Evolutionary conservation across 2,888 invertebrate species (phyloP).

Genomic region (Creontiades dilutus): DNA sequence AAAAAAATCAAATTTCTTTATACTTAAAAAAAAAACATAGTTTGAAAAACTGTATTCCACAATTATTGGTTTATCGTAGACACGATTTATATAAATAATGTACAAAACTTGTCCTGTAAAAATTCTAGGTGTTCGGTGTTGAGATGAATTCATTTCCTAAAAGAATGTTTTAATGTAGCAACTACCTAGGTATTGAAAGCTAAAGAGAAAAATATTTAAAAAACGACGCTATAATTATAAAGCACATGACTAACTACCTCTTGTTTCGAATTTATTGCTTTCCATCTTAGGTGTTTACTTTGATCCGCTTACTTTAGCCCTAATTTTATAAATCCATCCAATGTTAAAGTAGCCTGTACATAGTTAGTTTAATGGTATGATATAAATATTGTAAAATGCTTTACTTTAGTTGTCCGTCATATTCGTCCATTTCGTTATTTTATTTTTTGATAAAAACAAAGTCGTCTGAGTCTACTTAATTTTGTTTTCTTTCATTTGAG

Average conservation of each 20-base stretch:
- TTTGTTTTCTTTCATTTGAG: no score
- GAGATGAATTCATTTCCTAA: constrained; percentile 51
- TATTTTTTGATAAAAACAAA: neutral
- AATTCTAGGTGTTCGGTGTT: constrained; percentile 64
- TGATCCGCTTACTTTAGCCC: constrained; percentile 72
- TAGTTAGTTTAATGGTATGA: constrained; percentile 61
- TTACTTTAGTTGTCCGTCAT: neutral
- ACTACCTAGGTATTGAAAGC: constrained; percentile 7
- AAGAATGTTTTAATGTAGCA: constrained; percentile 34
- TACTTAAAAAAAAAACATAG: constrained; percentile 71
- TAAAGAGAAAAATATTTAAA: constrained; percentile 35
- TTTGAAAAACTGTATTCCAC: constrained; percentile 64
- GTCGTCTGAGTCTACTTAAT: no score
- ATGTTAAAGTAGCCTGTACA: constrained; percentile 74
- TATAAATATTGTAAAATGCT: constrained; percentile 42
- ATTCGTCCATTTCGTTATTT: constrained; percentile 25
- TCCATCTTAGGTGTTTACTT: constrained; percentile 45
- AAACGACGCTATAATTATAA: constrained; percentile 29
- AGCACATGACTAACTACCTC: constrained; percentile 70
- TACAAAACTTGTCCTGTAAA: constrained; percentile 68
- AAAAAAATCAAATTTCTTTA: constrained; percentile 73
- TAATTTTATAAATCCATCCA: constrained; percentile 73
- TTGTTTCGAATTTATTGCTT: constrained; percentile 68
- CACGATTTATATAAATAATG: constrained; percentile 66
- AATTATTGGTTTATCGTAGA: constrained; percentile 59